Base-by-base conservation (phyloP, 2,888 invertebrate species). In the Phasia obesa region DNA sequence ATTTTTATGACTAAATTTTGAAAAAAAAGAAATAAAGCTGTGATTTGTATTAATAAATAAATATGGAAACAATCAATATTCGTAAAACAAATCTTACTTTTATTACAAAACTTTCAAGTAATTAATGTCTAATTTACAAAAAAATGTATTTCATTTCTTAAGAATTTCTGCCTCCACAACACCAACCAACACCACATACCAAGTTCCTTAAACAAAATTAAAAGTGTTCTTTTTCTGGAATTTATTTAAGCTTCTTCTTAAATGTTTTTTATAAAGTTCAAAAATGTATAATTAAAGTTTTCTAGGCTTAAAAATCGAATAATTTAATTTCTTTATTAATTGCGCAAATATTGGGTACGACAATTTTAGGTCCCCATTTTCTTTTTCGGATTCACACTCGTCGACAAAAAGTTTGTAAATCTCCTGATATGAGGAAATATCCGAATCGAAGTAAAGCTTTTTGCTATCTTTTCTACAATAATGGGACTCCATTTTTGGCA, bases 101-200 rank as follows among this genome's bases (percentile, higher is more conserved):
- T 9, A 35, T n/a, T n/a, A n/a, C 1, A 35, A 35, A 35, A n/a
- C 15, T 31, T 15, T 15, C 5, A 57, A 35, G 21, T 19, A 15
- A 42, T 4, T 35, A 35, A 1, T 35, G 6, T n/a, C 5, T 23
- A 59, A 59, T 0, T 23, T n/a, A n/a, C 15, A 23, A 35, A 19
- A 2, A 35, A 21, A 59, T 17, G 4, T 44, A 42, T 59, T 21
- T 31, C 3, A 59, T 64, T 53, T 69, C 69, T 75, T 80, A 64
- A 80, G 69, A 75, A 53, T 62, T 74, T 69, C 70, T 71, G 75
- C 59, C 76, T 59, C 42, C 53, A 13, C 49, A 31, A n/a, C n/a
- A n/a, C n/a, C n/a, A 47, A 55, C 27, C 23, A 35, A n/a, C n/a
- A n/a, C n/a, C n/a, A 57, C 31, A 65, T 44, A 60, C 79, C 23